These are phyloP conservation scores for Crossaster papposus DNA, from an alignment of 53 echinoderm and acorn worm genomes.

Conservation along the genomic window DNA sequence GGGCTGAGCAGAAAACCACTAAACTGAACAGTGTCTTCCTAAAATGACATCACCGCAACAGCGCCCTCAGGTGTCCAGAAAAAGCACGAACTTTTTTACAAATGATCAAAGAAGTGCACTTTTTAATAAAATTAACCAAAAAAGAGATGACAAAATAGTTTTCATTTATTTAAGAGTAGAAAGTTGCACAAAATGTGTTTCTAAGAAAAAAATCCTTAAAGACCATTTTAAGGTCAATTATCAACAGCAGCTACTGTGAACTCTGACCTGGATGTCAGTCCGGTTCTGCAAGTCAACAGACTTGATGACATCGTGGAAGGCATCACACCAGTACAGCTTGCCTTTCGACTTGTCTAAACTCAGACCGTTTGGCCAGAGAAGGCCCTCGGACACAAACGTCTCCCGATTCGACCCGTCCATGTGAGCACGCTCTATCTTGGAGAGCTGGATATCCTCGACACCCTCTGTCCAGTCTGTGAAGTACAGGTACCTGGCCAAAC, in stretches of 20 bases:
- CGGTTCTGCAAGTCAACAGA: constrained; percentile 48
- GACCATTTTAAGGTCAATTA: background rate
- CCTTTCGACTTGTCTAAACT: constrained; percentile 67
- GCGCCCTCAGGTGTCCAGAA: too few relatives aligned
- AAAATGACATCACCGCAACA: too few relatives aligned
- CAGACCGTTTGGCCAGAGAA: constrained; percentile 92
- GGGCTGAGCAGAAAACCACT: too few relatives aligned
- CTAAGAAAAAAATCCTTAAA: too few relatives aligned
- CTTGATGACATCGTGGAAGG: constrained; percentile 82
- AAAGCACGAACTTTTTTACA: too few relatives aligned
- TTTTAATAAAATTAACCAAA: too few relatives aligned
- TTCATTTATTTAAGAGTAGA: too few relatives aligned
- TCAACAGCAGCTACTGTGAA: background rate
- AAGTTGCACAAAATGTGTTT: too few relatives aligned
- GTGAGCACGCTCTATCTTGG: constrained; percentile 75
- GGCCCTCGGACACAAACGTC: constrained; percentile 35
- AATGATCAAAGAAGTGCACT: too few relatives aligned
- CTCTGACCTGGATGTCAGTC: constrained; percentile 47
- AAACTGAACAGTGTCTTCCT: too few relatives aligned
- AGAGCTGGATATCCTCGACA: constrained; percentile 36
- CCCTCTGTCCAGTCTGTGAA: constrained; percentile 94
- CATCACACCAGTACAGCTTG: constrained; percentile 92
- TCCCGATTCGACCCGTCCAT: constrained; percentile 78
- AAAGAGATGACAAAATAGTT: too few relatives aligned
- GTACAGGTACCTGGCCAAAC: constrained; percentile 76